Evolutionary conservation across 2,888 invertebrate species (phyloP), one percentile per base, ranked within the genome.

Genomic region (Siphlonurus alternatus): DNA sequence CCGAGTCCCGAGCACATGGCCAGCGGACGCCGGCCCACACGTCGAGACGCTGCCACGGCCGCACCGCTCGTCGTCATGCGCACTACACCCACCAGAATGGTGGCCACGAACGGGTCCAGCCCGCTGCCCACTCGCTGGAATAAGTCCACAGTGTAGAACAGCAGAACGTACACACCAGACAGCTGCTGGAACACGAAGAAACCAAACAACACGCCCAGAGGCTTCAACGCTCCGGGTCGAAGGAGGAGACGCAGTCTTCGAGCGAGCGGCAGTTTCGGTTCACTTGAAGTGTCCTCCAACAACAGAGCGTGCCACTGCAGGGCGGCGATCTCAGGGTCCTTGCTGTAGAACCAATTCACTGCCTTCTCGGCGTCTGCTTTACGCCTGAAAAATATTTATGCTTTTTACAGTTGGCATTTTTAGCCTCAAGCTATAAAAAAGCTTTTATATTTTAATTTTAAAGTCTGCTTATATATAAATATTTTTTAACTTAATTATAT

Each of bases 101-200:
- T 38, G n/a, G 82, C 84, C 64, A 83, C 71, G 68, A 87, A 85
- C 63, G 84, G 83, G 71, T 87, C 80, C 22, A 86, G 76, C 1
- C 78, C 78, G 25, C 79, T 78, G 0, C 85, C 83, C 0, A 87
- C 76, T 63, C 81, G 79, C 66, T 79, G 78, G 15, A 38, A 38
- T 38, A 38, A 10, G 38, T 38, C 38, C 61, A 86, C 84, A 0
- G 86, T 85, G 72, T 87, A 88, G 67, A 86, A 87, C 1, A 83
- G 82, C 1, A 88, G 78, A 0, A 86, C 85, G 67, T 86, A 87
- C 1, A 85, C 82, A 1, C 88, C 88, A 2, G 85, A 83, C 69
- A 87, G 81, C 71, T 88, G 87, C 65, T 83, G 82, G 5, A 83
- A 81, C 5, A 83, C 76, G 70, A 87, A 87, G 68, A 87, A 82